Conservation (phyloP, 1,140 invertebrate species). For the Cyclargus thomasi region DNA sequence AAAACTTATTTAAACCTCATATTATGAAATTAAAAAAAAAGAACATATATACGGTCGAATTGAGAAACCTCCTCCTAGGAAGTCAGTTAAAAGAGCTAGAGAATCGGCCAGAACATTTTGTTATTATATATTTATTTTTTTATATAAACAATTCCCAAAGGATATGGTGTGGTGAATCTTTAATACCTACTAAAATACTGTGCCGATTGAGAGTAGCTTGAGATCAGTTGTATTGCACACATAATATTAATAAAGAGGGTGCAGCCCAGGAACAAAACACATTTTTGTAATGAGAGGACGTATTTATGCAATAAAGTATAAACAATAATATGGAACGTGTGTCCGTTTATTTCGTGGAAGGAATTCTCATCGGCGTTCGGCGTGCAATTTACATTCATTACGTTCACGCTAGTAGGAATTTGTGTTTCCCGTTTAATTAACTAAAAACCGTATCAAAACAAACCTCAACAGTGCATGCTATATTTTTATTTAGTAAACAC, state of each 20-base stretch:
- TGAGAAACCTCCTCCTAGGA: too few relatives aligned
- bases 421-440: constrained; percentile 8
- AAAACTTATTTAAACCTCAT: too few relatives aligned
- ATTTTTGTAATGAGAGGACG: neutral
- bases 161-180: too few relatives aligned
- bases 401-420: constrained; percentile 1
- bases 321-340: neutral
- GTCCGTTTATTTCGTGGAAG: neutral
- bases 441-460: constrained; percentile 19
- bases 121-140: too few relatives aligned
- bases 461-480: constrained; percentile 6
- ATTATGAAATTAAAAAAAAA: too few relatives aligned
- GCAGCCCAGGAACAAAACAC: neutral
- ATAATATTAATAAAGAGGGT: neutral
- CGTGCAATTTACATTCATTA: neutral
- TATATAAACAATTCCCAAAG: too few relatives aligned
- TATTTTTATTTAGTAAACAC: neutral
- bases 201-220: too few relatives aligned
- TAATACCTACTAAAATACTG: too few relatives aligned
- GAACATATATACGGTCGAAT: too few relatives aligned
- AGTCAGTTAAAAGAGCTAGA: too few relatives aligned
- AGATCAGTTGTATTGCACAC: too few relatives aligned
- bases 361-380: neutral
- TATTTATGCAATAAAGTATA: neutral
- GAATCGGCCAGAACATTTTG: too few relatives aligned